A percentile compares a stretch with the other conserved stretches of the same genome.
Conservation (phyloP, 2,797 vertebrate genomes). For the Diceros bicornis region DNA sequence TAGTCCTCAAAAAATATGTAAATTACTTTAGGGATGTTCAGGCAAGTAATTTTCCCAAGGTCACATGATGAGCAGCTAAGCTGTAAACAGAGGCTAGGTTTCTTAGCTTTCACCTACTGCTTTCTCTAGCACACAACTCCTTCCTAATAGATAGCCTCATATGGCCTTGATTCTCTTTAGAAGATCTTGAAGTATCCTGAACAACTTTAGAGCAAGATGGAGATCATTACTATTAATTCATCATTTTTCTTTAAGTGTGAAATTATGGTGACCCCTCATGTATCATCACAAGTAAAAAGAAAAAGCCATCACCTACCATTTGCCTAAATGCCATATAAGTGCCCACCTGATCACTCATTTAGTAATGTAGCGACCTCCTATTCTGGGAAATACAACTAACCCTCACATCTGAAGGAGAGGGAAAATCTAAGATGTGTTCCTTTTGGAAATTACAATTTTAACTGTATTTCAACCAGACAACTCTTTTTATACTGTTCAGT, state of each 20-base stretch:
- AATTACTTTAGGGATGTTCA: background rate
- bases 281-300: background rate
- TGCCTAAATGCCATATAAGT: background rate
- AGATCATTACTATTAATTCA: background rate
- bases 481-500: background rate
- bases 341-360: background rate
- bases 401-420: background rate
- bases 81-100: background rate
- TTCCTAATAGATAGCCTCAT: background rate
- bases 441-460: conserved; percentile 31
- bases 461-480: background rate
- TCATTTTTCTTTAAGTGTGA: background rate
- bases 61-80: background rate
- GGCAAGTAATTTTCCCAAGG: background rate
- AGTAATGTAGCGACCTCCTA: background rate
- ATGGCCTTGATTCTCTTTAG: background rate
- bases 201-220: conserved; percentile 7
- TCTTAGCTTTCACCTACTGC: background rate
- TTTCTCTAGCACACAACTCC: background rate
- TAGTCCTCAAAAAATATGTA: background rate
- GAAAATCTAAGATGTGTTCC: background rate
- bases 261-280: background rate
- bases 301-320: background rate
- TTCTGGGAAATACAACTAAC: background rate
- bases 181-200: background rate